Conservation (phyloP, 1,140 invertebrate species). For the Brachionus koreanus region DNA sequence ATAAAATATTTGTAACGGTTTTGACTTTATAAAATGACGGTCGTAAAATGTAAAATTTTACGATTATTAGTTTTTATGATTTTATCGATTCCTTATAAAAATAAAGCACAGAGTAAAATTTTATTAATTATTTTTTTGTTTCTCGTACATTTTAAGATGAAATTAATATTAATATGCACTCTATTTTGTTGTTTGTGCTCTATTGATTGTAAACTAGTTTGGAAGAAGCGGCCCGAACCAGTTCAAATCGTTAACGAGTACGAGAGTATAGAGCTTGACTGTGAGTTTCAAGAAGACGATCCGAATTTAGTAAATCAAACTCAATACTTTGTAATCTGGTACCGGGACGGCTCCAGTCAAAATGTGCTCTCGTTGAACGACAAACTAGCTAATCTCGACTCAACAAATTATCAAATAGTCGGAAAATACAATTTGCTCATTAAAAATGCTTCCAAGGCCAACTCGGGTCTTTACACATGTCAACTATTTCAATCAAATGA, state of each 20-base stretch:
- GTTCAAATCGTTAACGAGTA: constrained; percentile 4
- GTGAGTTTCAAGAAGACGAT: background rate
- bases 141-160: constrained; percentile 26
- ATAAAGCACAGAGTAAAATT: background rate
- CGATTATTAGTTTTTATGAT: constrained; percentile 35
- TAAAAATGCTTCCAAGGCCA: constrained; percentile 16
- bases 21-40: constrained; percentile 22
- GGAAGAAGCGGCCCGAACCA: background rate
- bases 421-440: constrained; percentile 35
- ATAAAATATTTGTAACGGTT: constrained; percentile 29
- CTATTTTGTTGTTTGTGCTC: background rate
- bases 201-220: constrained; percentile 29
- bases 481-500: constrained; percentile 41
- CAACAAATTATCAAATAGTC: constrained; percentile 21
- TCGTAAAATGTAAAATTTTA: constrained; percentile 20
- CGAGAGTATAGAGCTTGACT: background rate
- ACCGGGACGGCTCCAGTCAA: constrained; percentile 35
- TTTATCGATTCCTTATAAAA: constrained; percentile 30
- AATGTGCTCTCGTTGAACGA: constrained; percentile 35
- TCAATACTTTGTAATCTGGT: constrained; percentile 44
- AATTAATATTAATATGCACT: constrained; percentile 4
- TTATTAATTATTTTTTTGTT: background rate
- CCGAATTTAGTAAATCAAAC: background rate
- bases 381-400: constrained; percentile 16
- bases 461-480: constrained; percentile 43